Conservation (phyloP, 2,113 vertebrate genomes). For the Anseranas semipalmata region DNA sequence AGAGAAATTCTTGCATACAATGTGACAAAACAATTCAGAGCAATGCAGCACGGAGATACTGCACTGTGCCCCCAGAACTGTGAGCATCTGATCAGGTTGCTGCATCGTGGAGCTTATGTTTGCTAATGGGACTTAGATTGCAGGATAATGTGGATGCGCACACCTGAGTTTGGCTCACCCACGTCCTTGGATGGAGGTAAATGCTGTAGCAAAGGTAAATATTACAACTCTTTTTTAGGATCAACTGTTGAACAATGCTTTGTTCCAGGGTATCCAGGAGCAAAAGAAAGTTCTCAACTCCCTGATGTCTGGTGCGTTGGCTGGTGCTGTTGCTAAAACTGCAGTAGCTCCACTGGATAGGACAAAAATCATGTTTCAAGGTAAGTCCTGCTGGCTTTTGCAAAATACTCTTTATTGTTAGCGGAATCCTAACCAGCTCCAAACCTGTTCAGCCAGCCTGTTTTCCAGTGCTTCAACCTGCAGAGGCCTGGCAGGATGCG, state of each 20-base stretch:
- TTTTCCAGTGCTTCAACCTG: neutral
- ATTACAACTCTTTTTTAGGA: neutral
- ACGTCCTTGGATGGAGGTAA: neutral
- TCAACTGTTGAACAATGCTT: neutral
- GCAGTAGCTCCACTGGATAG: conserved; percentile 94
- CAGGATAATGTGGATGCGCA: neutral
- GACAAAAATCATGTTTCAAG: conserved; percentile 99
- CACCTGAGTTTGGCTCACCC: neutral
- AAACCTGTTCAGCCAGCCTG: neutral
- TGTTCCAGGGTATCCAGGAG: conserved; percentile 78
- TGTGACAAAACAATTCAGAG: neutral
- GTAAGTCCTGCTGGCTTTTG: conserved; percentile 46
- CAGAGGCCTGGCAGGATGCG: neutral
- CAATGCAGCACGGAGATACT: neutral
- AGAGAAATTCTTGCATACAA: neutral
- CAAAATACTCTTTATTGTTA: neutral
- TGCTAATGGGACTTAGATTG: no score
- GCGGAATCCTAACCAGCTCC: neutral
- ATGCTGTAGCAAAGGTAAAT: neutral
- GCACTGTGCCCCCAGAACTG: no score
- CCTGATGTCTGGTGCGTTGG: conserved; percentile 90
- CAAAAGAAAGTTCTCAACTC: conserved; percentile 85
- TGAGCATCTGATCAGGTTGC: no score
- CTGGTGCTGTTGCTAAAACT: conserved; percentile 96
- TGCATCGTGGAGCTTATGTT: neutral